Percentiles rank a stretch among this genome's conserved stretches.
These are phyloP conservation scores for Drosophila busckii DNA, from an alignment of 1,140 invertebrate species.

Conservation along the genomic window DNA sequence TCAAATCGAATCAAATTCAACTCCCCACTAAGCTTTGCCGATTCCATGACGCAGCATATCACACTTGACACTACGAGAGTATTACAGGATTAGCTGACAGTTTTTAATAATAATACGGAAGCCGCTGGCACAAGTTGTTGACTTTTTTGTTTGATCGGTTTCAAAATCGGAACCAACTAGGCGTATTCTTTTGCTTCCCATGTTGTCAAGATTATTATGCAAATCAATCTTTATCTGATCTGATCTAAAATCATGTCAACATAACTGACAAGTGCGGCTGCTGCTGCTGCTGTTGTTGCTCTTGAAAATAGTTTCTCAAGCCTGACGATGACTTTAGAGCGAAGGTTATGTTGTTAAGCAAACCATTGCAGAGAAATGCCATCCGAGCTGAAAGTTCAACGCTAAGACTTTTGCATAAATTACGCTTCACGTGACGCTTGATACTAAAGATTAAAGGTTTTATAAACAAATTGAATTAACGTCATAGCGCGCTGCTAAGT, in stretches of 20 bases:
- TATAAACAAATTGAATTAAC: too few relatives aligned
- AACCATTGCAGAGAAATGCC: too few relatives aligned
- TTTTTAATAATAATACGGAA: constrained; percentile 31
- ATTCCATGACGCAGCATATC: constrained; percentile 15
- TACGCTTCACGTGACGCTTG: too few relatives aligned
- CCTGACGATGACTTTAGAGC: background rate
- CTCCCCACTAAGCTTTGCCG: too few relatives aligned
- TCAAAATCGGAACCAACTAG: constrained; percentile 14
- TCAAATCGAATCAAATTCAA: constrained; percentile 9
- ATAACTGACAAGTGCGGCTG: too few relatives aligned
- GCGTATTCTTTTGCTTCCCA: background rate
- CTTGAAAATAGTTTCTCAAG: constrained; percentile 19
- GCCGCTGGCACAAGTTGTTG: constrained; percentile 5
- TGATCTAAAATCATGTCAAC: too few relatives aligned
- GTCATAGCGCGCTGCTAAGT: too few relatives aligned
- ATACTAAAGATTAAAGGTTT: too few relatives aligned
- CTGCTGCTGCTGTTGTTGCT: too few relatives aligned
- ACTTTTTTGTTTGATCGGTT: constrained; percentile 19
- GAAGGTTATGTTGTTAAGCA: constrained; percentile 12
- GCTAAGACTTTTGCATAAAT: too few relatives aligned
- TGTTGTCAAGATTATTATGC: constrained; percentile 27
- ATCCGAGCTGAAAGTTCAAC: too few relatives aligned
- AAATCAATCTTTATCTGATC: too few relatives aligned
- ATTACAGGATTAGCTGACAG: constrained; percentile 10
- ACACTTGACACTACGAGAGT: constrained; percentile 1